Evolutionary conservation across 2,797 vertebrate species (phyloP).

Genomic region (Leuciscus waleckii): DNA sequence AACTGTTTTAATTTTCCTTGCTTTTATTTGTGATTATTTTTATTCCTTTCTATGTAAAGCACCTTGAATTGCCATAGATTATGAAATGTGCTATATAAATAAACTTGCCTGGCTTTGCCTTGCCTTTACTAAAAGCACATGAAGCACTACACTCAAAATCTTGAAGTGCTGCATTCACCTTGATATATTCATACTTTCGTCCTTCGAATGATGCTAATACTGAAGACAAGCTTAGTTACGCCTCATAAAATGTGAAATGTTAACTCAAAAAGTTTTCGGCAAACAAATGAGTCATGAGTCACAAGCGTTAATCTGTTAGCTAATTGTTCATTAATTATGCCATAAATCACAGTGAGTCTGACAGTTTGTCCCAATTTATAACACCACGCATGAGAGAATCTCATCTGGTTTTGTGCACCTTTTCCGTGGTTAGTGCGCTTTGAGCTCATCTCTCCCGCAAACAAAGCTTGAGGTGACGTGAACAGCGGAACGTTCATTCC

Average conservation of each 20-base stretch:
- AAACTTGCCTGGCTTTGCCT: too few relatives aligned
- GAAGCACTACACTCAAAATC: background rate
- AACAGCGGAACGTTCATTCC: background rate
- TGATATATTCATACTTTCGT: background rate
- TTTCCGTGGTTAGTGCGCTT: constrained; percentile 61
- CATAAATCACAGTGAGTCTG: constrained; percentile 90
- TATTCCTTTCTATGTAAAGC: too few relatives aligned
- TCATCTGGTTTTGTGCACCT: constrained; percentile 66
- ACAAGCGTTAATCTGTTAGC: constrained; percentile 72
- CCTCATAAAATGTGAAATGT: constrained; percentile 50
- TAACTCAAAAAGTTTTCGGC: constrained; percentile 55
- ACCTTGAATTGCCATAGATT: too few relatives aligned
- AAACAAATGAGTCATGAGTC: constrained; percentile 69
- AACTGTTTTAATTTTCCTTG: too few relatives aligned
- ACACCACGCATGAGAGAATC: constrained; percentile 69
- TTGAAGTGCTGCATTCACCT: background rate
- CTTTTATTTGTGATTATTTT: too few relatives aligned
- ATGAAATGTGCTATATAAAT: too few relatives aligned
- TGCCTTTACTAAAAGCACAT: background rate
- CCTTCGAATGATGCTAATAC: constrained; percentile 4
- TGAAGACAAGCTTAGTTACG: constrained; percentile 22
- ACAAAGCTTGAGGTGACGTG: constrained; percentile 20
- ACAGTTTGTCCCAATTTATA: constrained; percentile 80
- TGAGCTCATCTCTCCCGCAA: constrained; percentile 67
- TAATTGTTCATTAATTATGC: constrained; percentile 92